Percentiles rank a stretch among this genome's conserved stretches.
Evolutionary conservation across 2,113 vertebrate genomes (phyloP).

Genomic region (Pogona vitticeps): DNA sequence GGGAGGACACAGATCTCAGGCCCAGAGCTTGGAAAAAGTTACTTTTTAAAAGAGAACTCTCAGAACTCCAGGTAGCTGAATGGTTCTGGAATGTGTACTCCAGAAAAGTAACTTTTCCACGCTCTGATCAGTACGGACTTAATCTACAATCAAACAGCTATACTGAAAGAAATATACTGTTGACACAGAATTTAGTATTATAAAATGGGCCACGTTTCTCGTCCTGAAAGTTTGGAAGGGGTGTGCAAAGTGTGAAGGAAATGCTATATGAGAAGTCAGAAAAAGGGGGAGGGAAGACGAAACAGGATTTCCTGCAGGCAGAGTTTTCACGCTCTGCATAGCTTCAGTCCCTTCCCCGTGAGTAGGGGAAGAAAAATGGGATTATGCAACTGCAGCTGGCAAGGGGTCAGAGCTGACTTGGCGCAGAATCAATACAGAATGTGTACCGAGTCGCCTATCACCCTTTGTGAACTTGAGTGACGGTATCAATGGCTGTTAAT

Average conservation of each 20-base stretch:
- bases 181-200: not conserved
- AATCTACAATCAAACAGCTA: not conserved
- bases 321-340: too few species aligned
- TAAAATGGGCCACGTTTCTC: not conserved
- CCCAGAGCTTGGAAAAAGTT: too few species aligned
- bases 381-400: not conserved
- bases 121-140: too few species aligned
- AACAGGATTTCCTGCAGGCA: not conserved
- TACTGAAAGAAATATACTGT: not conserved
- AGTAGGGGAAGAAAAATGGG: not conserved
- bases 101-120: too few species aligned
- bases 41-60: too few species aligned
- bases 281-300: too few species aligned
- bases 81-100: too few species aligned
- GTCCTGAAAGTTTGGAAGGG: not conserved
- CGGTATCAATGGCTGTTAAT: not conserved
- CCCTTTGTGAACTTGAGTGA: not conserved
- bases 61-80: too few species aligned
- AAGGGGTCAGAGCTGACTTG: not conserved
- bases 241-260: not conserved
- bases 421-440: too few species aligned
- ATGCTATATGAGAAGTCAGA: not conserved
- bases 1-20: not conserved
- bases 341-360: not conserved
- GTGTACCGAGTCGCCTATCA: not conserved